These are phyloP conservation scores for Globodera rostochiensis DNA, from an alignment of 1,140 invertebrate genomes.

Conservation along the genomic window DNA sequence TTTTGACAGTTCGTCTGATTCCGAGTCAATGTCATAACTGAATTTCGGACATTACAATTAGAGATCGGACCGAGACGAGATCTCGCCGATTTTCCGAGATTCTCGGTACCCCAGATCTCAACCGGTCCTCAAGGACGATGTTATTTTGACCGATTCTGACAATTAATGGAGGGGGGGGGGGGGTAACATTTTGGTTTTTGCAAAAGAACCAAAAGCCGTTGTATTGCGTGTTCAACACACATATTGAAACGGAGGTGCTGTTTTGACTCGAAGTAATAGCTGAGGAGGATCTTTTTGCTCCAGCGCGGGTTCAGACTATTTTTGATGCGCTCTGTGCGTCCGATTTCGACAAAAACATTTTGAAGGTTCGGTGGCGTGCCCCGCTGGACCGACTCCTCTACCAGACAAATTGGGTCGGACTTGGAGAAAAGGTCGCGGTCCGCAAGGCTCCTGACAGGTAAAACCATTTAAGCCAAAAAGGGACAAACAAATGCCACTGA, in stretches of 20 bases:
- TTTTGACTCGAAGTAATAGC: slow-evolving; percentile 71
- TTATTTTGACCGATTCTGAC: no score
- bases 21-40: slow-evolving; percentile 68
- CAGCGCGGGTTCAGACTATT: slow-evolving; percentile 71
- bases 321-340: slow-evolving; percentile 70
- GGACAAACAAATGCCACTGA: not conserved
- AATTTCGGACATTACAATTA: not conserved
- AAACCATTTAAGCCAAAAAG: slow-evolving; percentile 13
- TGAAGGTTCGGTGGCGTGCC: slow-evolving; percentile 10
- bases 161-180: no score
- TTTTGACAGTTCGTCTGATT: slow-evolving; percentile 51
- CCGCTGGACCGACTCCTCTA: slow-evolving; percentile 35
- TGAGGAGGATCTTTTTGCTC: slow-evolving; percentile 69
- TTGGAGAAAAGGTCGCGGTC: slow-evolving; percentile 58
- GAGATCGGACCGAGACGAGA: no score
- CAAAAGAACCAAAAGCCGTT: no score
- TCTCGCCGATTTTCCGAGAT: no score
- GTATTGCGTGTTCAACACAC: slow-evolving; percentile 49
- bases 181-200: no score
- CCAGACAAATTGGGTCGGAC: slow-evolving; percentile 57
- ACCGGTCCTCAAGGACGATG: no score
- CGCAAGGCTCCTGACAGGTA: slow-evolving; percentile 50
- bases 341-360: slow-evolving; percentile 63
- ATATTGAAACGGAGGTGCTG: slow-evolving; percentile 68
- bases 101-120: no score